Percentiles rank a stretch among this genome's conserved stretches.
These are phyloP conservation scores for Murina feae DNA, from an alignment of 2,113 vertebrate species.

Conservation along the genomic window DNA sequence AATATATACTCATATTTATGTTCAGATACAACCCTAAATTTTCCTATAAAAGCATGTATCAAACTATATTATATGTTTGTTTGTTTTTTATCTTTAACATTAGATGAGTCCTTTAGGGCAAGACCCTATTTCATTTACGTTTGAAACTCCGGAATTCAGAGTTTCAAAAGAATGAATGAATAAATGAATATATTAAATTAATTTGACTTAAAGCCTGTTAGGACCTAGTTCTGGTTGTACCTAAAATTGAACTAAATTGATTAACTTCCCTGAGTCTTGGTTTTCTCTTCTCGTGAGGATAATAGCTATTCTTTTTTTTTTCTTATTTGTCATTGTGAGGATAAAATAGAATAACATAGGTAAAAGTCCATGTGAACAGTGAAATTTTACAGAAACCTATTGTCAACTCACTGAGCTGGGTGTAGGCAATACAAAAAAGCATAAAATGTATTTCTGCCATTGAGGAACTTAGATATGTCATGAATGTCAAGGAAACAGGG, in stretches of 20 bases:
- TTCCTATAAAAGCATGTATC: not conserved
- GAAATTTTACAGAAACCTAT: not conserved
- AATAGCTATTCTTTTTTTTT: not conserved
- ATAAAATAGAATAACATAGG: slow-evolving; percentile 7
- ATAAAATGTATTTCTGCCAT: not conserved
- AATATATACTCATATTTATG: not conserved
- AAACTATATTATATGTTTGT: not conserved
- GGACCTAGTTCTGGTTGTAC: not conserved
- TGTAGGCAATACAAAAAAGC: slow-evolving; percentile 6
- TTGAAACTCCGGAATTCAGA: not conserved
- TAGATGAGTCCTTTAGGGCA: not conserved
- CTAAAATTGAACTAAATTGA: not conserved
- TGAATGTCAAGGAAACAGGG: slow-evolving; percentile 8
- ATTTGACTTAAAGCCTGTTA: not conserved
- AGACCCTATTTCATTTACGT: not conserved
- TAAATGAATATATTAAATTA: not conserved
- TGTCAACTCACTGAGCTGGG: not conserved
- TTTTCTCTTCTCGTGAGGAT: not conserved
- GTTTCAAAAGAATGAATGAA: not conserved
- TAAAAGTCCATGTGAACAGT: not conserved
- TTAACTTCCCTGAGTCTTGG: not conserved
- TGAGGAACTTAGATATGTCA: not conserved
- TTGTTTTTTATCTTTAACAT: not conserved
- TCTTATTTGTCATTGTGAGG: not conserved
- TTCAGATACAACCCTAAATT: not conserved